A percentile compares a stretch with the other conserved stretches of the same genome.
Evolutionary conservation across 2,888 invertebrate genomes (phyloP).

Genomic region (Carabus problematicus): DNA sequence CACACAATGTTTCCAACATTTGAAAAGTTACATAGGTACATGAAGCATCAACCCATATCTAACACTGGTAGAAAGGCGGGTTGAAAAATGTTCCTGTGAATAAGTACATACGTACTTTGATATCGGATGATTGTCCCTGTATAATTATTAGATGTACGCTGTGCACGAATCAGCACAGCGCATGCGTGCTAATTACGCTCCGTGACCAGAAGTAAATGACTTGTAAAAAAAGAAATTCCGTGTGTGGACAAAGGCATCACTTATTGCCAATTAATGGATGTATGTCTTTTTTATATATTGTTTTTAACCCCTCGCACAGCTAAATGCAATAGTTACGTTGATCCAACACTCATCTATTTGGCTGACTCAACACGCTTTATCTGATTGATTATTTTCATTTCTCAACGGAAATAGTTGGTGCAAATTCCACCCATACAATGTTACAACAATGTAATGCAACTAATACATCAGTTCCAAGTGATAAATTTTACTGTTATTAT

Average conservation of each 20-base stretch:
- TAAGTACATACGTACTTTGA: conserved; percentile 18
- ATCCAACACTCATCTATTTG: neutral
- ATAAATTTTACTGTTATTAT: no score
- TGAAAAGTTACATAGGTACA: neutral
- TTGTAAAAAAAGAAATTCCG: conserved; percentile 20
- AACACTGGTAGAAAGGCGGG: neutral
- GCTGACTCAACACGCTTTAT: neutral
- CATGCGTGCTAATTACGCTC: neutral
- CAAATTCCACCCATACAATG: no score
- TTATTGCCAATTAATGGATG: conserved; percentile 30
- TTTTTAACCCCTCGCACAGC: no score
- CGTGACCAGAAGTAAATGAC: conserved; percentile 30
- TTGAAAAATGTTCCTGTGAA: conserved; percentile 26
- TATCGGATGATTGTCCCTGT: conserved; percentile 20
- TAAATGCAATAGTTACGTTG: no score
- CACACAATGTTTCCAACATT: neutral
- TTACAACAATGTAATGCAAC: no score
- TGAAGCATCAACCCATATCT: no score
- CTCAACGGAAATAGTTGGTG: no score
- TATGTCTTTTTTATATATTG: neutral
- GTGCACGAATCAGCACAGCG: conserved; percentile 4
- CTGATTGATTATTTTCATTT: no score
- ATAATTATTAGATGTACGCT: conserved; percentile 13
- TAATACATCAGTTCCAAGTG: no score
- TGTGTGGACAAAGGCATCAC: conserved; percentile 27